Conservation (phyloP, 2,797 vertebrate genomes). For the Sphenopsis melanotis region DNA sequence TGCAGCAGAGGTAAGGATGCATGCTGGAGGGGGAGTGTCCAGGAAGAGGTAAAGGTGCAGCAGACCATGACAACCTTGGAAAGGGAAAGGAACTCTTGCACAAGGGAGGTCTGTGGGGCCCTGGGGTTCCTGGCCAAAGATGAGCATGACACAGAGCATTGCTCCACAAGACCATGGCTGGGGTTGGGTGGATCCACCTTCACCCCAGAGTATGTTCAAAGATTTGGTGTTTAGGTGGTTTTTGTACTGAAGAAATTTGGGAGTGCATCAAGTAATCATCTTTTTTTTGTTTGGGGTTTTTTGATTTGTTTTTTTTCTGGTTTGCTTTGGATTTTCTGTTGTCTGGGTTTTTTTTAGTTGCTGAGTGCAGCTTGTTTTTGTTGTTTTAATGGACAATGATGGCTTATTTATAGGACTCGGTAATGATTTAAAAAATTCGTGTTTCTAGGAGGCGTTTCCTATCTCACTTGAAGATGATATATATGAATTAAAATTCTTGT, state of each 20-base stretch:
- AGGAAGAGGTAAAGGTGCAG: fast-evolving
- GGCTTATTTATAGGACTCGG: not conserved
- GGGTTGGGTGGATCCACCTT: fast-evolving
- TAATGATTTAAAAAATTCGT: not conserved
- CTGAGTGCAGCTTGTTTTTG: not conserved
- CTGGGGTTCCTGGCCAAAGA: not conserved
- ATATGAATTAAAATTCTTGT: not conserved
- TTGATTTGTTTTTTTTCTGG: fast-evolving
- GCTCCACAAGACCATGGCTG: not conserved
- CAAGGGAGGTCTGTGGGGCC: no score
- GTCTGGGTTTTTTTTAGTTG: not conserved
- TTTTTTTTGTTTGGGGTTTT: fast-evolving
- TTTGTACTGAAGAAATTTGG: not conserved
- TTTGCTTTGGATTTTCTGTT: not conserved
- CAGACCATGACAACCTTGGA: fast-evolving
- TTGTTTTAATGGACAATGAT: not conserved
- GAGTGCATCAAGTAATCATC: not conserved
- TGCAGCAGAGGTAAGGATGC: no score
- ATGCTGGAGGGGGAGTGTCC: no score
- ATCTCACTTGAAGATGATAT: fast-evolving
- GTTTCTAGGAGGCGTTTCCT: not conserved
- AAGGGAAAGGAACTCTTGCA: fast-evolving
- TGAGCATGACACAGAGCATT: fast-evolving
- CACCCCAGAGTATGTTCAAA: not conserved
- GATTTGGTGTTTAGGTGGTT: fast-evolving